phyloP scores from a whole-genome alignment of 2,888 invertebrate genomes.

The Eulithis prunata region DNA sequence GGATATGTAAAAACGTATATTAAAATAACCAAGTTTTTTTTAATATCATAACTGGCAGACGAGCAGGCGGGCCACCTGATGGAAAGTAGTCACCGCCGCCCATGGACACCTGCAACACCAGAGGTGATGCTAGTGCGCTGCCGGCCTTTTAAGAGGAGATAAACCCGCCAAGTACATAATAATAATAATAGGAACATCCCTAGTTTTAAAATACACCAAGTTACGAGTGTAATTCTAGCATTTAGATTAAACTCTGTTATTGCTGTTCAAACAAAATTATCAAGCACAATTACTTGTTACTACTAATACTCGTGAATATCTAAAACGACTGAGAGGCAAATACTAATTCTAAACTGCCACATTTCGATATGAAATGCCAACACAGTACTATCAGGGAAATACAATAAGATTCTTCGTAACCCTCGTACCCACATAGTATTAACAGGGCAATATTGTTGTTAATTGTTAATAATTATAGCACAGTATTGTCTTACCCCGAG shows the following conservation, averaged over 20 bases:
- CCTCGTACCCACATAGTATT: constrained; percentile 24
- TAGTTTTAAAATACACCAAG: too few species aligned
- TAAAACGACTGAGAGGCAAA: constrained; percentile 6
- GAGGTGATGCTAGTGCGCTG: too few species aligned
- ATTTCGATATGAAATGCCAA: constrained; percentile 16
- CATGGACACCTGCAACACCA: too few species aligned
- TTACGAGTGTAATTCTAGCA: too few species aligned
- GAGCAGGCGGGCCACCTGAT: too few species aligned
- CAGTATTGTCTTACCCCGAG: constrained; percentile 29
- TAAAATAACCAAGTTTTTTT: too few species aligned
- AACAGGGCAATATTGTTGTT: constrained; percentile 30
- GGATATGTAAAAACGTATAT: too few species aligned
- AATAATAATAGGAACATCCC: too few species aligned
- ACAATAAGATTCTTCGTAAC: constrained; percentile 26
- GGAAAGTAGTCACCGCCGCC: too few species aligned
- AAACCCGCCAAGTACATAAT: too few species aligned
- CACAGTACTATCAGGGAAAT: constrained; percentile 13
- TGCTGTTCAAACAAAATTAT: not conserved
- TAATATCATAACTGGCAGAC: too few species aligned
- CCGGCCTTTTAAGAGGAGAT: too few species aligned
- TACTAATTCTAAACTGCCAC: constrained; percentile 4
- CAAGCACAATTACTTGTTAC: not conserved
- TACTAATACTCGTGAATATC: not conserved
- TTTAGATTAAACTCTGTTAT: not conserved
- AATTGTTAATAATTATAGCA: constrained; percentile 35